Base-by-base conservation (phyloP, 2,888 invertebrate species). In the Meteorus colon region DNA sequence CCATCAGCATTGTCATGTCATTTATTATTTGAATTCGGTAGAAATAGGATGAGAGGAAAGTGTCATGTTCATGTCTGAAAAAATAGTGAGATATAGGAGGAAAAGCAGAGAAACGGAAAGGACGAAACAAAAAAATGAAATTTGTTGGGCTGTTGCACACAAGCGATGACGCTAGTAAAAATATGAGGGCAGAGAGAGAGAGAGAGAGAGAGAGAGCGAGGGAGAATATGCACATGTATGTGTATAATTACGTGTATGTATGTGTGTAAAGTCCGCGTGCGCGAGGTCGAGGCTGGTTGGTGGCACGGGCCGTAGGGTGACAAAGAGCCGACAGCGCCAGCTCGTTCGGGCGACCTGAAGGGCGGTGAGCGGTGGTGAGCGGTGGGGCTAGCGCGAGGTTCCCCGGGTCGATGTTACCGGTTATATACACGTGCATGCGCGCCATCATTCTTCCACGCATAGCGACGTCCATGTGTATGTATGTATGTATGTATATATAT, bases 391-490 rank as follows among this genome's bases (percentile, higher is more conserved):
- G 77, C 69, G 76, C 71, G 71, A 78, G 77, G 70, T 78, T 55
- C 55, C 79, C 79, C 81, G 81, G 81, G 83, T 83, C 83, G 83
- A 82, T 83, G 81, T 79, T 83, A 82, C 80, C 79, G 79, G 80
- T 81, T 79, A 77, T 55, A 55, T 78, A 78, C 76, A 78, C 76
- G 76, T 76, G 75, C 77, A 76, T 78, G 73, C 79, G 79, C 75
- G 65, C 62, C 63, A 45, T 45, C 72, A 59, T 59, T 60, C 76
- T 77, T 80, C 78, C 73, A 76, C 73, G 77, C 67, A 66, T 31
- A 4, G 34, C 12, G 19, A 41, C 65, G 65, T 24, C 10, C 65
- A 74, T 48, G 76, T 5, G 73, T 70, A 16, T 76, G 77, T 74
- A 74, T 73, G 37, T 73, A 69, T 66, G 65, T 29, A 70, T 73